Percentiles rank a stretch among this genome's conserved stretches.
phyloP scores from a whole-genome alignment of 2,113 vertebrate genomes.

The Rynchops niger region DNA sequence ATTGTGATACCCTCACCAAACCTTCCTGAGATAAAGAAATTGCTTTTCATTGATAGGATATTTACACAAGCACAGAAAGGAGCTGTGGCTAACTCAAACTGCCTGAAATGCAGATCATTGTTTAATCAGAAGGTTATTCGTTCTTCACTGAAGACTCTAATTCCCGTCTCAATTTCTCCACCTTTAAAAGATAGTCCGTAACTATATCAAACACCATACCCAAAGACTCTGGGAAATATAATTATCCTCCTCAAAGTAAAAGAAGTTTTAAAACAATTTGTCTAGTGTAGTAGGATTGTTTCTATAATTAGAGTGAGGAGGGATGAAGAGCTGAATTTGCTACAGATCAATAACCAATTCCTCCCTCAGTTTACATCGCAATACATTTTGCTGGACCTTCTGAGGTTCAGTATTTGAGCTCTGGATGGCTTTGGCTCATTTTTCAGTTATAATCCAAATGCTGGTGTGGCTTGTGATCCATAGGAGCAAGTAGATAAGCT shows the following conservation, averaged over 20 bases:
- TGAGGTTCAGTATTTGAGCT: neutral
- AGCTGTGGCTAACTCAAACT: neutral
- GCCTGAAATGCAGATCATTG: neutral
- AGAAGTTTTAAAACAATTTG: neutral
- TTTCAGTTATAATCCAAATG: neutral
- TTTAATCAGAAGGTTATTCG: neutral
- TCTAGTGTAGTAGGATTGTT: neutral
- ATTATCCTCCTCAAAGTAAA: neutral
- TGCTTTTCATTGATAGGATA: neutral
- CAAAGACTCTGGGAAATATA: neutral
- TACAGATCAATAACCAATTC: neutral
- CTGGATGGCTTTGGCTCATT: neutral
- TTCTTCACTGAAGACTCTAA: neutral
- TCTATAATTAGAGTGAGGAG: neutral
- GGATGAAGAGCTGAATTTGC: neutral
- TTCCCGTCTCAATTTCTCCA: neutral
- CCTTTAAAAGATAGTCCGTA: neutral
- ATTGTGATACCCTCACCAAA: neutral
- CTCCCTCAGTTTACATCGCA: neutral
- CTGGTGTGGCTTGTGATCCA: neutral
- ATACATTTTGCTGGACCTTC: neutral
- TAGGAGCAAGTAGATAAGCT: neutral
- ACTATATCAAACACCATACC: neutral
- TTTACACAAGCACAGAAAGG: neutral
- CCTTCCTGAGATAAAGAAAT: neutral